Evolutionary conservation across 2,797 vertebrate genomes (phyloP).

Genomic region (Meriones psammophilus): DNA sequence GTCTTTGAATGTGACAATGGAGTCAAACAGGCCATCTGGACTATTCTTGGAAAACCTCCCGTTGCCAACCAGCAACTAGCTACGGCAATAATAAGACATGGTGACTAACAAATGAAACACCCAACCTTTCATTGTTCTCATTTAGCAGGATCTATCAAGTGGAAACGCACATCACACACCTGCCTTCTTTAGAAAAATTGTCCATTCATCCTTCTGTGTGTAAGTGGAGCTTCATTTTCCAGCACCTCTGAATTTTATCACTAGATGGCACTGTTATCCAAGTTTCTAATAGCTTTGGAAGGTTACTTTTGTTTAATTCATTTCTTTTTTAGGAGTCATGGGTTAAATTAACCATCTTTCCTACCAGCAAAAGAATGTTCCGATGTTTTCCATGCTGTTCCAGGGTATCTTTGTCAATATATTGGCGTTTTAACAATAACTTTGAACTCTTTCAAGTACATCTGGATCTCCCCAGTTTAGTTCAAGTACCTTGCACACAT

Average conservation of each 20-base stretch:
- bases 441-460: not conserved
- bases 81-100: not conserved
- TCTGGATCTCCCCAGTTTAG: not conserved
- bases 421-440: conserved; percentile 47
- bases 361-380: conserved; percentile 42
- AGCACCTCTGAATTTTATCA: conserved; percentile 49
- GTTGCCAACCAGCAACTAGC: not conserved
- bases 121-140: not conserved
- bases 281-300: conserved; percentile 22
- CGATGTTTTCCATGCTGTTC: conserved; percentile 61
- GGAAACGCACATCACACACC: conserved; percentile 10
- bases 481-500: conserved; percentile 6
- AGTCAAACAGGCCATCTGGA: conserved; percentile 45
- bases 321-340: not conserved
- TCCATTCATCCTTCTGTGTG: not conserved
- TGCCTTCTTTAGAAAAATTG: conserved; percentile 36
- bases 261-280: conserved; percentile 75
- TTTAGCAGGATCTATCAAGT: not conserved
- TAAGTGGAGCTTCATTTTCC: not conserved
- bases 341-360: conserved; percentile 42
- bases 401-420: conserved; percentile 32
- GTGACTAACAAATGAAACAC: conserved; percentile 7
- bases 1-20: not conserved
- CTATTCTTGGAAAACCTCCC: not conserved
- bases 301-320: not conserved